Conservation (phyloP, 2,888 invertebrate species). For the Helicoverpa assulta region DNA sequence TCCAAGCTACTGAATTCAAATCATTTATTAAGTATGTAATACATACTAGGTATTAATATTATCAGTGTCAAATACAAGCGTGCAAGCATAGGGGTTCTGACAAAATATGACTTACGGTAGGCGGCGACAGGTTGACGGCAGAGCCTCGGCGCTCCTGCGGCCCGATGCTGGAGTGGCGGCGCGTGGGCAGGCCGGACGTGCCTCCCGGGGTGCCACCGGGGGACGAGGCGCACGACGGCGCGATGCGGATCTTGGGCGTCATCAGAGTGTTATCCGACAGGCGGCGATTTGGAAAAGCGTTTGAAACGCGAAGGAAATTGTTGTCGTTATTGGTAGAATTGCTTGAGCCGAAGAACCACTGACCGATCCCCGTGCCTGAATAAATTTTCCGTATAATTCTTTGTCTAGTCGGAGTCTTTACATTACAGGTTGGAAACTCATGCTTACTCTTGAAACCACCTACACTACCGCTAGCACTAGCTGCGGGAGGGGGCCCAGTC, state of each 20-base stretch:
- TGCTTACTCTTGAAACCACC: slow-evolving; percentile 75
- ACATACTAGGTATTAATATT: slow-evolving; percentile 50
- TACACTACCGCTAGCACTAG: slow-evolving; percentile 74
- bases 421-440: slow-evolving; percentile 45
- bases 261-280: slow-evolving; percentile 97
- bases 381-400: slow-evolving; percentile 33
- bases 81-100: slow-evolving; percentile 55
- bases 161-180: slow-evolving; percentile 97
- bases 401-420: slow-evolving; percentile 15
- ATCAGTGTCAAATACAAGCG: slow-evolving; percentile 52
- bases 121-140: slow-evolving; percentile 96
- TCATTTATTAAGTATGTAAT: slow-evolving; percentile 45
- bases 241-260: slow-evolving; percentile 97
- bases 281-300: slow-evolving; percentile 95
- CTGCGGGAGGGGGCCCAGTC: slow-evolving; percentile 83
- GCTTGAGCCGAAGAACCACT: slow-evolving; percentile 96
- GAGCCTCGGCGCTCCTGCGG: slow-evolving; percentile 96
- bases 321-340: slow-evolving; percentile 94
- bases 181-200: slow-evolving; percentile 94
- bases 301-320: slow-evolving; percentile 96
- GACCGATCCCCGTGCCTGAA: slow-evolving; percentile 90
- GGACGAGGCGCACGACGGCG: slow-evolving; percentile 96
- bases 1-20: slow-evolving; percentile 48
- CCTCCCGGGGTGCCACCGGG: slow-evolving; percentile 93
- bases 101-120: slow-evolving; percentile 92